Percentiles rank a stretch among this genome's conserved stretches.
phyloP scores from a whole-genome alignment of 1,140 invertebrate species.

The Trachymyrmex cornetzi region DNA sequence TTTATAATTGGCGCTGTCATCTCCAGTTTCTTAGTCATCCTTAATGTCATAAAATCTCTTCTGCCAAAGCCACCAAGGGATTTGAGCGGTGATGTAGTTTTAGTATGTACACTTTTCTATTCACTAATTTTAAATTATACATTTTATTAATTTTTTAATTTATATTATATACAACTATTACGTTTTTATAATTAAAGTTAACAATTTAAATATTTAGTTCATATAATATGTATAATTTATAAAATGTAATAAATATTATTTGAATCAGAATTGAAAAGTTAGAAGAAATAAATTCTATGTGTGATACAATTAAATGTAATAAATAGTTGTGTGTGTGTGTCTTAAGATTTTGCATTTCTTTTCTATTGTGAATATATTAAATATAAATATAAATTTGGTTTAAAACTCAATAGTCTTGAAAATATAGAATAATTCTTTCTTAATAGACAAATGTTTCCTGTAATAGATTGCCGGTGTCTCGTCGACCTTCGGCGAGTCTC shows the following conservation, averaged over 20 bases:
- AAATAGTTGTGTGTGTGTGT: too few relatives aligned
- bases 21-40: slow-evolving; percentile 75
- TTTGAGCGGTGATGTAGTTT: slow-evolving; percentile 80
- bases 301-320: neutral
- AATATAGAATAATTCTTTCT: neutral
- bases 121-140: neutral
- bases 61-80: slow-evolving; percentile 83
- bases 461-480: slow-evolving; percentile 82
- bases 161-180: neutral
- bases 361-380: neutral
- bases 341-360: neutral
- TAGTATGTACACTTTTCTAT: slow-evolving; percentile 75
- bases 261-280: neutral
- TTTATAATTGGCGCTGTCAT: slow-evolving; percentile 78
- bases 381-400: neutral
- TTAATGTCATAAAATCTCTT: slow-evolving; percentile 77
- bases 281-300: neutral
- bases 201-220: neutral
- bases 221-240: neutral
- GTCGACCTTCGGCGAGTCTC: slow-evolving; percentile 79
- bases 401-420: neutral
- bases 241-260: neutral
- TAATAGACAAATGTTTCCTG: neutral
- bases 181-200: neutral
- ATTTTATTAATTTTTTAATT: too few relatives aligned